phyloP scores from a whole-genome alignment of 2,888 invertebrate species.

The Tenthredo livida region DNA sequence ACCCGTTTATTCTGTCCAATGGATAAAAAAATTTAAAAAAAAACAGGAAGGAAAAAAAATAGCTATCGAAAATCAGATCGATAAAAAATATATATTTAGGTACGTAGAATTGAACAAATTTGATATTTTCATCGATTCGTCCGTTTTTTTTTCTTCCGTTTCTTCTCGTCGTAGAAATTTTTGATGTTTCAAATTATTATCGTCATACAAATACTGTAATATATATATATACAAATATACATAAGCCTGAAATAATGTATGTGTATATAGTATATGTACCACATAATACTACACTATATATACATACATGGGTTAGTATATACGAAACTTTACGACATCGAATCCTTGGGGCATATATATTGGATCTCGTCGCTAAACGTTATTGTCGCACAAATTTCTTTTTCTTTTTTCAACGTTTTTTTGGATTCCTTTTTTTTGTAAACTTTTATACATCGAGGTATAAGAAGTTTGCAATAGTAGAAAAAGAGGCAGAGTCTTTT shows the following conservation, averaged over 20 bases:
- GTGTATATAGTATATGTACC: background rate
- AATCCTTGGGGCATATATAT: background rate
- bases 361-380: conserved; percentile 26
- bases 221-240: too few relatives aligned
- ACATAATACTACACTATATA: background rate
- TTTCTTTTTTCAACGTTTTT: background rate
- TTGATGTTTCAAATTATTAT: background rate
- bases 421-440: background rate
- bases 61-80: too few relatives aligned
- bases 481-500: conserved; percentile 24
- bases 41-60: too few relatives aligned
- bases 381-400: conserved; percentile 12
- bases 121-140: background rate
- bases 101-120: background rate
- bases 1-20: conserved; percentile 65
- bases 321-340: background rate
- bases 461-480: background rate
- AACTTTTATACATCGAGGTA: too few relatives aligned
- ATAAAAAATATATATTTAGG: background rate
- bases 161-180: background rate
- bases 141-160: background rate
- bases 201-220: background rate
- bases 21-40: too few relatives aligned
- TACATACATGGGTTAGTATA: background rate
- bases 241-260: background rate